These are phyloP conservation scores for Perognathus longimembris DNA, from an alignment of 2,113 vertebrate genomes.

Conservation along the genomic window DNA sequence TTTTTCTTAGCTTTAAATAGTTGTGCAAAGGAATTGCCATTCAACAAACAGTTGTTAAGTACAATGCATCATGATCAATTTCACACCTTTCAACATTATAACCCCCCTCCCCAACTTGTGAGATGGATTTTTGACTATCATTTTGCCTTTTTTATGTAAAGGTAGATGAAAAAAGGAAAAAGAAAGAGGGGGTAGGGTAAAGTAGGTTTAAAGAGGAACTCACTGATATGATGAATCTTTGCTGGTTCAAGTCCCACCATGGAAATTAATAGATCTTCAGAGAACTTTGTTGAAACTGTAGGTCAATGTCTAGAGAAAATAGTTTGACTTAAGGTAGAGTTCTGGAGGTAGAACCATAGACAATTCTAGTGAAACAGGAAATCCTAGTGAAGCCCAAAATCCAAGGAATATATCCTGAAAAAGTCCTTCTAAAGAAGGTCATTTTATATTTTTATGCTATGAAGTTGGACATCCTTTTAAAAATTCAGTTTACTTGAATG, in stretches of 20 bases:
- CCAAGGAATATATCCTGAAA: background rate
- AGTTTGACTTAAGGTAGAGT: background rate
- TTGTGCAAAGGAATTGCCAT: no score
- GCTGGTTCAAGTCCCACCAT: background rate
- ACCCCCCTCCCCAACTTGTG: no score
- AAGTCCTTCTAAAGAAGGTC: background rate
- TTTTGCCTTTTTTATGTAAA: background rate
- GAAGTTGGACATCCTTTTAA: background rate
- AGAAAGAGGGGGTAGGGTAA: background rate
- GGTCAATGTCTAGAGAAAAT: background rate
- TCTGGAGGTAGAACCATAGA: background rate
- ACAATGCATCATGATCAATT: no score
- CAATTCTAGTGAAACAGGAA: background rate
- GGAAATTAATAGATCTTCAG: background rate
- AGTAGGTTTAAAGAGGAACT: background rate
- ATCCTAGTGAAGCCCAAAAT: no score
- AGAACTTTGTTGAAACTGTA: background rate
- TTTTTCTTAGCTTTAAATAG: no score
- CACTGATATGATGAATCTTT: background rate
- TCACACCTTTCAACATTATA: no score
- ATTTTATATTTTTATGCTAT: slow-evolving; percentile 25
- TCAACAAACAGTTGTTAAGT: no score
- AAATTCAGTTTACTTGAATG: slow-evolving; percentile 37
- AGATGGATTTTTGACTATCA: background rate
- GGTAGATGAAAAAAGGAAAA: background rate